A percentile compares a stretch with the other conserved stretches of the same genome.
Conservation (phyloP, 2,113 vertebrate species). For the Stegastes partitus region DNA sequence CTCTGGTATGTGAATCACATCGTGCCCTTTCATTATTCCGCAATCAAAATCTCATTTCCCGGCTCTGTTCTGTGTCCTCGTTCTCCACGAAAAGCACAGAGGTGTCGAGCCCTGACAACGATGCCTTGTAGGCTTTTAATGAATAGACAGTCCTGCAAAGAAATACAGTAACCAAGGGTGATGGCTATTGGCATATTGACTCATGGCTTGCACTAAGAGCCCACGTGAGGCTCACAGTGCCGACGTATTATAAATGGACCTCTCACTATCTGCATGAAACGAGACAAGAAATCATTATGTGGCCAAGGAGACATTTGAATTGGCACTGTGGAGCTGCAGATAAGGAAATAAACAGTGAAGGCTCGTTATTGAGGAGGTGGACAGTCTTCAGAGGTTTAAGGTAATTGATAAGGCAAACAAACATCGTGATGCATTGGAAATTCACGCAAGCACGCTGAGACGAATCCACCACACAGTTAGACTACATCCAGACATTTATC, state of each 20-base stretch:
- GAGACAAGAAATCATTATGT: conserved; percentile 68
- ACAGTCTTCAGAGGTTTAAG: not conserved
- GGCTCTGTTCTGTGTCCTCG: conserved; percentile 4
- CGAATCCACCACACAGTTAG: too few relatives aligned
- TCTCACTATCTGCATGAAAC: conserved; percentile 56
- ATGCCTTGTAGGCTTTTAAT: conserved; percentile 40
- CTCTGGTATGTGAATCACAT: conserved; percentile 62
- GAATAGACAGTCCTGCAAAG: conserved; percentile 52
- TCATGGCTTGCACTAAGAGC: conserved; percentile 56
- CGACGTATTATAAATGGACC: conserved; percentile 59
- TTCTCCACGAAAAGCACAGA: conserved; percentile 19
- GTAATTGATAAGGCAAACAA: not conserved
- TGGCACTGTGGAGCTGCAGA: conserved; percentile 13
- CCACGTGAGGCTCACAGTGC: conserved; percentile 32
- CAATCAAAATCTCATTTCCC: conserved; percentile 61
- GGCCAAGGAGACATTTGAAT: conserved; percentile 36
- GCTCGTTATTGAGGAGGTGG: conserved; percentile 20
- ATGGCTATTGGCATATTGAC: conserved; percentile 75
- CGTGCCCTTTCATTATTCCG: conserved; percentile 58
- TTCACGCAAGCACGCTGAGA: not conserved
- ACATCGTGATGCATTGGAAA: not conserved
- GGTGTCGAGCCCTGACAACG: conserved; percentile 33
- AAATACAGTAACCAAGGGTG: conserved; percentile 65
- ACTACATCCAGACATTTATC: too few relatives aligned
- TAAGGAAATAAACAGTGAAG: conserved; percentile 33